These are phyloP conservation scores for Antechinus stuartii DNA, from an alignment of 2,113 vertebrate genomes.

Conservation along the genomic window DNA sequence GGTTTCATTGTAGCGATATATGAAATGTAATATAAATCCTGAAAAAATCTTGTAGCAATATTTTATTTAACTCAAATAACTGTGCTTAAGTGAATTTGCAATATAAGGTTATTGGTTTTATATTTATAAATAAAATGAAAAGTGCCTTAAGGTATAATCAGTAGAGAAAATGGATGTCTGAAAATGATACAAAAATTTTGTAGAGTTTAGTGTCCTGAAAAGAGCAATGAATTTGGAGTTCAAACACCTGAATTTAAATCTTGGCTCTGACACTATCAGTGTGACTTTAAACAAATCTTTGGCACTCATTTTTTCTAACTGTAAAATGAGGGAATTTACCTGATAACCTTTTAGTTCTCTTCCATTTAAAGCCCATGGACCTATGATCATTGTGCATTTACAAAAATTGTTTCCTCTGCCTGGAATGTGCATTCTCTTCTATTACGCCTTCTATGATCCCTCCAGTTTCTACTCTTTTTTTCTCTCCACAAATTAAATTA, in stretches of 20 bases:
- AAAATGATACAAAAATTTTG: not conserved
- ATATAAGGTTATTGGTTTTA: not conserved
- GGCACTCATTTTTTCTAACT: not conserved
- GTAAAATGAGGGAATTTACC: not conserved
- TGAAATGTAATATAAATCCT: not conserved
- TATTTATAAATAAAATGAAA: not conserved
- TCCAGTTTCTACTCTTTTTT: not conserved
- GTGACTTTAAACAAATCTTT: not conserved
- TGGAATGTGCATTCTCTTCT: not conserved
- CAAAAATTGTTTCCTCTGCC: not conserved
- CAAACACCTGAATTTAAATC: not conserved
- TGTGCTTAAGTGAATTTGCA: constrained; percentile 31
- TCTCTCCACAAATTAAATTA: not conserved
- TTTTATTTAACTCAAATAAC: not conserved
- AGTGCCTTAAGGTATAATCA: constrained; percentile 15
- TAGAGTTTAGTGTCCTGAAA: not conserved
- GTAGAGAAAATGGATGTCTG: not conserved
- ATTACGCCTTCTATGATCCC: not conserved
- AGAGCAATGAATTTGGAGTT: not conserved
- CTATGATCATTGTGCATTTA: not conserved
- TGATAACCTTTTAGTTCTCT: not conserved
- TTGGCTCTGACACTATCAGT: not conserved
- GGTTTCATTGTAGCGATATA: not conserved
- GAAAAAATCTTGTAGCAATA: constrained; percentile 9
- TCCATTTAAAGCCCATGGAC: not conserved